These are phyloP conservation scores for Drosophila murphyi DNA, from an alignment of 1,140 invertebrate genomes.

Conservation along the genomic window DNA sequence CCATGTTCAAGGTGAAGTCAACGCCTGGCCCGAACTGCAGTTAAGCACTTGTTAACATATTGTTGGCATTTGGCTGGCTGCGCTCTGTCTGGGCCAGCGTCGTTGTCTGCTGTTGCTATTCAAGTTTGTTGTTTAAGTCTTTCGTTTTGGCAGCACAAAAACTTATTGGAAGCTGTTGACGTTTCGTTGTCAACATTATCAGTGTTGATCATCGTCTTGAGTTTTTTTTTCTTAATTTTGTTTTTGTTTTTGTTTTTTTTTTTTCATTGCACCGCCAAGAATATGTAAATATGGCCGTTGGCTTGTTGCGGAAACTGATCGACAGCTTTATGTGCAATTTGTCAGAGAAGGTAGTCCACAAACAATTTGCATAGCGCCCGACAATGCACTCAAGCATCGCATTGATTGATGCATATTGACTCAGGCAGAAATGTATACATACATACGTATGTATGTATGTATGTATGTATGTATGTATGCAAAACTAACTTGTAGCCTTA, in stretches of 20 bases:
- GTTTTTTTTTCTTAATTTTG: slow-evolving; percentile 1
- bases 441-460: background rate
- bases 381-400: slow-evolving; percentile 29
- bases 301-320: slow-evolving; percentile 69
- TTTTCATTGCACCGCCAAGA: slow-evolving; percentile 17
- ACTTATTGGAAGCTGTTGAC: slow-evolving; percentile 69
- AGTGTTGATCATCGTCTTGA: slow-evolving; percentile 22
- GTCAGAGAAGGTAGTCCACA: slow-evolving; percentile 78
- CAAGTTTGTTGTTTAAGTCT: slow-evolving; percentile 75
- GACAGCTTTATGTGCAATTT: slow-evolving; percentile 83
- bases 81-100: slow-evolving; percentile 11
- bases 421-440: slow-evolving; percentile 31
- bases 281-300: slow-evolving; percentile 54
- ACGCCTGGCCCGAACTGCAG: slow-evolving; percentile 68
- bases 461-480: background rate
- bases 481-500: background rate
- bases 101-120: slow-evolving; percentile 8
- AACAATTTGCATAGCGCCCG: slow-evolving; percentile 77
- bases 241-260: slow-evolving; percentile 3
- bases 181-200: slow-evolving; percentile 80
- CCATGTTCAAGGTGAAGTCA: slow-evolving; percentile 71
- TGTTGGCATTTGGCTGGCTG: slow-evolving; percentile 71
- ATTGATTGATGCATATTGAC: slow-evolving; percentile 66
- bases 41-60: slow-evolving; percentile 83
- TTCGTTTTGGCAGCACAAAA: slow-evolving; percentile 55